Evolutionary conservation across 35 echinoderm and acorn worm species (phyloP).

Genomic region (Apostichopus parvimensis): DNA sequence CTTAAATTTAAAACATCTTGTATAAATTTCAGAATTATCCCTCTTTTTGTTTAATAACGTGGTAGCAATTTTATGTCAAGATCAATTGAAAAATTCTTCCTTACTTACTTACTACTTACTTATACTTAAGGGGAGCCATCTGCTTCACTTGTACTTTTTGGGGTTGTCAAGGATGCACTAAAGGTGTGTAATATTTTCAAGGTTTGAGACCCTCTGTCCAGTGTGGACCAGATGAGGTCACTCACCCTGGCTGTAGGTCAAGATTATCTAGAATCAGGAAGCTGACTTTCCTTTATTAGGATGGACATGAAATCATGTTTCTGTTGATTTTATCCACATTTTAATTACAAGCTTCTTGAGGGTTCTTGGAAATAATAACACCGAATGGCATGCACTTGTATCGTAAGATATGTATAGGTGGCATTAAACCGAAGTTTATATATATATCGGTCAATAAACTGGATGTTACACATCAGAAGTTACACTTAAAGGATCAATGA

Average conservation of each 20-base stretch:
- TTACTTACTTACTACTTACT: neutral
- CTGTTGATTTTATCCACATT: too few species aligned
- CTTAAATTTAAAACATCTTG: neutral
- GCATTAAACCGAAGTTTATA: too few species aligned
- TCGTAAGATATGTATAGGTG: too few species aligned
- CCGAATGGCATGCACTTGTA: too few species aligned
- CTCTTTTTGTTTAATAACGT: neutral
- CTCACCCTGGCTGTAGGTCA: neutral
- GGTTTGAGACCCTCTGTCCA: neutral
- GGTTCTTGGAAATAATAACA: too few species aligned
- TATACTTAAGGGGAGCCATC: neutral
- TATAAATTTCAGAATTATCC: neutral
- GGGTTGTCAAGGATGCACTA: neutral
- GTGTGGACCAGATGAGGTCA: neutral
- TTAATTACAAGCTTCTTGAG: too few species aligned
- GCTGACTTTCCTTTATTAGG: too few species aligned
- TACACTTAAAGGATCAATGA: too few species aligned
- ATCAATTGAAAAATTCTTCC: neutral
- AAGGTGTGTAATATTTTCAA: neutral
- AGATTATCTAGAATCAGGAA: neutral
- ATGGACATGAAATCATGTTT: too few species aligned
- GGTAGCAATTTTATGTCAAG: neutral
- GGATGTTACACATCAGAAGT: too few species aligned
- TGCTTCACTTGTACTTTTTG: neutral
- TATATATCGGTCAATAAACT: too few species aligned